Evolutionary conservation across 2,113 vertebrate genomes (phyloP).

Genomic region (Ciconia stormi): DNA sequence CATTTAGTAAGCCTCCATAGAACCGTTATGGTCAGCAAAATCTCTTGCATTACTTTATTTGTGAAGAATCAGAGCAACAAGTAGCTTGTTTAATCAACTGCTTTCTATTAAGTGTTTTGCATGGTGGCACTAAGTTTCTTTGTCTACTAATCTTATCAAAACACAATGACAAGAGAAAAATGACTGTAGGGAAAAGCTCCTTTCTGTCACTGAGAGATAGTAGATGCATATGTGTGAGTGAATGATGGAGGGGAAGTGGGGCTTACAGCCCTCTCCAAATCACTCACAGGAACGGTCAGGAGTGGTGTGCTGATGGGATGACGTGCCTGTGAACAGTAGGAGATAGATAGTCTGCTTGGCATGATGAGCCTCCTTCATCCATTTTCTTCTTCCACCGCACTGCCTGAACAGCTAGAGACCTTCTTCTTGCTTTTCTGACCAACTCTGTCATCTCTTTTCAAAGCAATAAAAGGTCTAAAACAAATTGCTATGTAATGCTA

Average conservation of each 20-base stretch:
- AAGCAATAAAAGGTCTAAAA: neutral
- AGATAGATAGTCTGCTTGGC: neutral
- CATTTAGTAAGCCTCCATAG: neutral
- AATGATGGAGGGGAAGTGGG: neutral
- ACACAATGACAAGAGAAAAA: slow-evolving; percentile 18
- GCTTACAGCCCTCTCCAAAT: neutral
- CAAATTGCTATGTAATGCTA: neutral
- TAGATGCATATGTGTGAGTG: neutral
- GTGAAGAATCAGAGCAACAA: neutral
- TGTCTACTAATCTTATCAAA: slow-evolving; percentile 12
- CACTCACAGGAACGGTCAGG: neutral
- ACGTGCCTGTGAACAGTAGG: neutral
- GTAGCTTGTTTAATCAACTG: neutral
- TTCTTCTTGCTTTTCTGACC: neutral
- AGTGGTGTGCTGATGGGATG: neutral
- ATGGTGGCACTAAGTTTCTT: neutral
- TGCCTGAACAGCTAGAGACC: neutral
- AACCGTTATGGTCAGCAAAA: neutral
- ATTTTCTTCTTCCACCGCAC: neutral
- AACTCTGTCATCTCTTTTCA: neutral
- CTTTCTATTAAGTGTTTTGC: neutral
- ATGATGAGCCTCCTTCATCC: neutral
- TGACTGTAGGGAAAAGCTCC: neutral
- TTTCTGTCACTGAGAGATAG: neutral
- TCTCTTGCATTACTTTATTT: neutral